Conservation (phyloP, 2,888 invertebrate genomes). For the Drosophila ezoana region DNA sequence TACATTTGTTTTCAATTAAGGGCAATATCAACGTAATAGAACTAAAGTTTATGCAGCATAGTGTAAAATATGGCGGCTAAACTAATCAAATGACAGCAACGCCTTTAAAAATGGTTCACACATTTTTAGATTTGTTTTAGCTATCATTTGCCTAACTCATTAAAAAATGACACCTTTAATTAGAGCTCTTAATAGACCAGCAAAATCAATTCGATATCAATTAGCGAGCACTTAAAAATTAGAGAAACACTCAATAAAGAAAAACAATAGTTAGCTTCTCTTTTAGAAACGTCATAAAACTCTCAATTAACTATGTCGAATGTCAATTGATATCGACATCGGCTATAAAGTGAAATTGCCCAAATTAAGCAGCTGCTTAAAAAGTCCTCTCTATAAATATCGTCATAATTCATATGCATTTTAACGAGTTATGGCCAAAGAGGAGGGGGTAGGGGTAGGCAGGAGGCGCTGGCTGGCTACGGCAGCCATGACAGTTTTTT, state of each 20-base stretch:
- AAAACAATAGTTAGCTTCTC: constrained; percentile 13
- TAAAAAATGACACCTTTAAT: constrained; percentile 21
- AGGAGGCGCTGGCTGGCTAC: neutral
- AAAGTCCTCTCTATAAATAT: constrained; percentile 7
- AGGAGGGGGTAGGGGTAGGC: neutral
- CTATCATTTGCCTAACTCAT: constrained; percentile 7
- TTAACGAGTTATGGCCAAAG: constrained; percentile 26
- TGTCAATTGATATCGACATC: constrained; percentile 47
- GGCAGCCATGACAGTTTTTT: constrained; percentile 66
- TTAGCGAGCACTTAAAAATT: constrained; percentile 56
- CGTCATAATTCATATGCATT: constrained; percentile 56
- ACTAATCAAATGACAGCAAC: neutral
- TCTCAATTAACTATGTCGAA: constrained; percentile 41
- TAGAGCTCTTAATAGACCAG: neutral
- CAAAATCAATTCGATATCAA: constrained; percentile 50
- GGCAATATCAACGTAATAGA: too few species aligned
- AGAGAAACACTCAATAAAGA: neutral
- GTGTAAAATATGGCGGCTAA: too few species aligned
- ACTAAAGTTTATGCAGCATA: too few species aligned
- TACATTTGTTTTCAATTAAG: too few species aligned
- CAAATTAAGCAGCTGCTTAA: constrained; percentile 65
- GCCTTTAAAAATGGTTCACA: neutral
- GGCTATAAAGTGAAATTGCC: constrained; percentile 64
- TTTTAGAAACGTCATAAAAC: constrained; percentile 39
- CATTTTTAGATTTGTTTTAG: neutral